Evolutionary conservation across 2,888 invertebrate genomes (phyloP).

Genomic region (Rhagonycha fulva): DNA sequence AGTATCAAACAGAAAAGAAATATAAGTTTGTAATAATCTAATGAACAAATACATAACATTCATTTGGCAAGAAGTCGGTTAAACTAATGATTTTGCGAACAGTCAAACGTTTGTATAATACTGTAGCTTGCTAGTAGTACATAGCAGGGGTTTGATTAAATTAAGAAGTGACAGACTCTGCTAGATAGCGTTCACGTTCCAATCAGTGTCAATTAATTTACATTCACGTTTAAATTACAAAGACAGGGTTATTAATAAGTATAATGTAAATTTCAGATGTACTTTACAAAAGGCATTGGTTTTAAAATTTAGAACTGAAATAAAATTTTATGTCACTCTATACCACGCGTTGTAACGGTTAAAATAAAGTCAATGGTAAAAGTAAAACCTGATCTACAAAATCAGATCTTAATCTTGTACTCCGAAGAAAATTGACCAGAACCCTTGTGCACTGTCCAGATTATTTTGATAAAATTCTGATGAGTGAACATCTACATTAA

Average conservation of each 20-base stretch:
- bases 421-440: neutral
- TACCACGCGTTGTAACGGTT: neutral
- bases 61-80: neutral
- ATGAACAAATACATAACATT: neutral
- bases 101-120: neutral
- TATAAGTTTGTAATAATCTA: neutral
- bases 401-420: neutral
- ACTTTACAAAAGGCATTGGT: neutral
- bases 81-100: neutral
- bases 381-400: neutral
- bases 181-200: slow-evolving; percentile 11
- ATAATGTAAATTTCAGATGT: neutral
- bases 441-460: neutral
- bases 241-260: neutral
- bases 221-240: slow-evolving; percentile 5
- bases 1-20: neutral
- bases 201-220: slow-evolving; percentile 20
- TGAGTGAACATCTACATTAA: neutral
- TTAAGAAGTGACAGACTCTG: slow-evolving; percentile 26
- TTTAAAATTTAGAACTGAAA: neutral
- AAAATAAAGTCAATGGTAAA: neutral
- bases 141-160: slow-evolving; percentile 25
- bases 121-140: neutral
- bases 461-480: slow-evolving; percentile 1
- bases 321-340: neutral